Evolutionary conservation across 1,140 invertebrate genomes (phyloP).

Genomic region (Hydropsyche tenuis): DNA sequence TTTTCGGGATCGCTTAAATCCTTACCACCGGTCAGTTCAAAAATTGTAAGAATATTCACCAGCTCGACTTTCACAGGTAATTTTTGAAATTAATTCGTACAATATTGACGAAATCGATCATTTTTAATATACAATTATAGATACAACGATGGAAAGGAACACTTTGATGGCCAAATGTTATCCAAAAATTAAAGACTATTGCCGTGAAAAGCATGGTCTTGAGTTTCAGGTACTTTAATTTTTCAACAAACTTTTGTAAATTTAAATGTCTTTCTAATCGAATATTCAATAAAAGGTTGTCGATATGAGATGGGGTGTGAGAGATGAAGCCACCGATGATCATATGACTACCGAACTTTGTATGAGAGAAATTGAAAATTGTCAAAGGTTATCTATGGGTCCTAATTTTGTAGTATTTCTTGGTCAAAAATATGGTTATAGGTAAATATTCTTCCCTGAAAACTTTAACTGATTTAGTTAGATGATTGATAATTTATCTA

Average conservation of each 20-base stretch:
- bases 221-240: conserved; percentile 89
- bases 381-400: conserved; percentile 95
- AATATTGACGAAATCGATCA: conserved; percentile 32
- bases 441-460: conserved; percentile 52
- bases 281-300: conserved; percentile 76
- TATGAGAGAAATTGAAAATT: conserved; percentile 98
- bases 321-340: conserved; percentile 97
- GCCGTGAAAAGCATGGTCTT: conserved; percentile 95
- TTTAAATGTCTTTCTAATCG: neutral
- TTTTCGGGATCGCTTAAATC: conserved; percentile 88
- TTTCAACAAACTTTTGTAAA: neutral
- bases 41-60: conserved; percentile 98
- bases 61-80: conserved; percentile 97
- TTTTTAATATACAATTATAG: conserved; percentile 62
- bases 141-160: conserved; percentile 97
- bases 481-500: neutral
- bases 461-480: neutral
- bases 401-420: conserved; percentile 98
- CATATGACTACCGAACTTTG: conserved; percentile 98
- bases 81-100: conserved; percentile 4
- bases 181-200: conserved; percentile 96
- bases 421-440: conserved; percentile 97
- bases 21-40: conserved; percentile 93
- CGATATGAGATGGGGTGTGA: conserved; percentile 97
- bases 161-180: conserved; percentile 98